A percentile compares a stretch with the other conserved stretches of the same genome.
phyloP scores from a whole-genome alignment of 30 jellyfish, hydroid and myxozoan genomes.

The Aurelia sp. region DNA sequence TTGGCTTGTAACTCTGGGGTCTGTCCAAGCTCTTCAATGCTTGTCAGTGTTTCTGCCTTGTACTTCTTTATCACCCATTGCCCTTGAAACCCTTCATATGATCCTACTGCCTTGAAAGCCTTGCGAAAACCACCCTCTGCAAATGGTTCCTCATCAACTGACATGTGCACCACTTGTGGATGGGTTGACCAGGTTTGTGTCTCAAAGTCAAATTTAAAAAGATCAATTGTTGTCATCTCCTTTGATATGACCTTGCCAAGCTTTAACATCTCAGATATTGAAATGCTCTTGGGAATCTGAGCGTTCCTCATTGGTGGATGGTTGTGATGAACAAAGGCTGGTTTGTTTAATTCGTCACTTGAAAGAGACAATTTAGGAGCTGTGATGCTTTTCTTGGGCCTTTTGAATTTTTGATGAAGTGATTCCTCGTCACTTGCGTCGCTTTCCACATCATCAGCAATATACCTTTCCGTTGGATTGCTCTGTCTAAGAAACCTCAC shows the following conservation, averaged over 20 bases:
- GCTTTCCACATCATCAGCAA: no score
- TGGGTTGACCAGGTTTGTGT: neutral
- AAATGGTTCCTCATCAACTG: conserved; percentile 23
- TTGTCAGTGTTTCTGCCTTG: conserved; percentile 9
- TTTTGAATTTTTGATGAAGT: no score
- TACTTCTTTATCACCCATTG: neutral
- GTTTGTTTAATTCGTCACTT: conserved; percentile 16
- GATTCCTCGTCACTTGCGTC: no score
- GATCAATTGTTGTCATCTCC: conserved; percentile 13
- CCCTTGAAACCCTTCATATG: conserved; percentile 19
- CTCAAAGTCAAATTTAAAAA: no score
- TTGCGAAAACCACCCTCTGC: conserved; percentile 47
- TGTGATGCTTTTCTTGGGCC: conserved; percentile 1
- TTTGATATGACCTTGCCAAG: conserved; percentile 26
- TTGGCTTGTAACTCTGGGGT: conserved; percentile 30
- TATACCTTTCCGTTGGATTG: conserved; percentile 8
- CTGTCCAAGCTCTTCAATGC: conserved; percentile 32
- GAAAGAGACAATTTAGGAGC: conserved; percentile 36
- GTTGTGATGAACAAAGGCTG: neutral
- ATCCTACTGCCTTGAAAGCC: conserved; percentile 18
- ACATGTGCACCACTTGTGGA: conserved; percentile 4
- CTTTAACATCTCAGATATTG: conserved; percentile 24
- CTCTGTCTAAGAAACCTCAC: neutral
- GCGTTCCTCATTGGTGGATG: neutral
- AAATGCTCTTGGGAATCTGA: conserved; percentile 31